Evolutionary conservation across 1,140 invertebrate genomes (phyloP).

Genomic region (Zaprionus capensis): DNA sequence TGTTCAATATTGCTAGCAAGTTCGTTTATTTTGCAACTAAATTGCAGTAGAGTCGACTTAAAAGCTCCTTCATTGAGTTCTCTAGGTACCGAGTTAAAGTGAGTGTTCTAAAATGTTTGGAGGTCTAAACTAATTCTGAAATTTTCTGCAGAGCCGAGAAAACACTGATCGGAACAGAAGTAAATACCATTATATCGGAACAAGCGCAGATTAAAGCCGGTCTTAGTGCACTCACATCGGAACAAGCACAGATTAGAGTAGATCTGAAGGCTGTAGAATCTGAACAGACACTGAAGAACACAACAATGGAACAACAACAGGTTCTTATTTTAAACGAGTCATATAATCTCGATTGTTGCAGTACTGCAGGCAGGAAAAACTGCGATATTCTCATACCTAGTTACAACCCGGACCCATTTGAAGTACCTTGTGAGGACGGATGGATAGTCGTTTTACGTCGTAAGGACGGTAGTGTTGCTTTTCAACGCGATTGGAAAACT

Average conservation of each 20-base stretch:
- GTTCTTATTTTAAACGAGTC: no score
- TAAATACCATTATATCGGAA: neutral
- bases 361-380: neutral
- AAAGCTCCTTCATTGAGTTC: neutral
- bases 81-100: neutral
- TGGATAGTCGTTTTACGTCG: slow-evolving; percentile 4
- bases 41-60: neutral
- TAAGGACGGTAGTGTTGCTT: neutral
- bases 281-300: no score
- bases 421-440: neutral
- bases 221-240: no score
- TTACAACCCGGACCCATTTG: neutral
- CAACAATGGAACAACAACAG: neutral
- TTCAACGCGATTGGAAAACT: neutral
- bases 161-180: neutral
- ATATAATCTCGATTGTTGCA: neutral
- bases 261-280: no score
- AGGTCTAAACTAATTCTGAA: neutral
- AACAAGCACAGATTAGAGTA: neutral
- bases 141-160: neutral
- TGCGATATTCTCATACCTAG: neutral
- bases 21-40: neutral
- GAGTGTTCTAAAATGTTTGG: neutral
- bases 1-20: neutral
- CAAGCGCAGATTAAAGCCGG: neutral